Evolutionary conservation across 2,888 invertebrate genomes (phyloP), one percentile per base, ranked within the genome.

Genomic region (Melanostoma mellinum): DNA sequence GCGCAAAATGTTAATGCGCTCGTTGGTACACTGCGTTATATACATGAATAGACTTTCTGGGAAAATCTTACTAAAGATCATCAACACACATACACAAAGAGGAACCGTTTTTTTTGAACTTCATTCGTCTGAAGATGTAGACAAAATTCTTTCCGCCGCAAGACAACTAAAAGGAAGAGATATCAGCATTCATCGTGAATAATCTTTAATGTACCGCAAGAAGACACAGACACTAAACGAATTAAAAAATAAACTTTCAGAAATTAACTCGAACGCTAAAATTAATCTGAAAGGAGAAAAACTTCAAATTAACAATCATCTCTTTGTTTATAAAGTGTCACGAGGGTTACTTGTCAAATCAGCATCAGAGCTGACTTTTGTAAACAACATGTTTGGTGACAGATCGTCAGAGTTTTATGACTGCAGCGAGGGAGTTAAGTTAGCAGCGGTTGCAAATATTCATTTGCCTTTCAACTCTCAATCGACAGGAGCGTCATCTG

Each of bases 341-440:
- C 33, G 52, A 52, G 52, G 52, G n/a, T 30, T 52, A 4, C 3
- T 52, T 35, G 33, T 52, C 32, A 52, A 33, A 32, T 6, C 50
- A 3, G 3, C 6, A 4, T n/a, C 50, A 2, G 32, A 50, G 6
- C 8, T 50, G 50, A 50, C 50, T 32, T 50, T 50, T 32, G 32
- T 50, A 32, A 50, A 50, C 6, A 32, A 32, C 30, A 32, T 50
- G 6, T 50, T 50, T 50, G 50, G 50, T 48, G 48, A 48, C 48
- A 20, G 10, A 6, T 48, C 10, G 3, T 3, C 4, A 4, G 48
- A 48, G n/a, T 32, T 32, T 32, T 50, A 32, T 50, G 50, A 50
- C 50, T 50, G 50, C 50, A 32, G 50, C 32, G 50, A 50, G 30
- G 50, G 50, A 32, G 32, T 10, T 6, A 50, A 50, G 50, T 32